Evolutionary conservation across 2,113 vertebrate genomes (phyloP).

Genomic region (Anarrhichthys ocellatus): DNA sequence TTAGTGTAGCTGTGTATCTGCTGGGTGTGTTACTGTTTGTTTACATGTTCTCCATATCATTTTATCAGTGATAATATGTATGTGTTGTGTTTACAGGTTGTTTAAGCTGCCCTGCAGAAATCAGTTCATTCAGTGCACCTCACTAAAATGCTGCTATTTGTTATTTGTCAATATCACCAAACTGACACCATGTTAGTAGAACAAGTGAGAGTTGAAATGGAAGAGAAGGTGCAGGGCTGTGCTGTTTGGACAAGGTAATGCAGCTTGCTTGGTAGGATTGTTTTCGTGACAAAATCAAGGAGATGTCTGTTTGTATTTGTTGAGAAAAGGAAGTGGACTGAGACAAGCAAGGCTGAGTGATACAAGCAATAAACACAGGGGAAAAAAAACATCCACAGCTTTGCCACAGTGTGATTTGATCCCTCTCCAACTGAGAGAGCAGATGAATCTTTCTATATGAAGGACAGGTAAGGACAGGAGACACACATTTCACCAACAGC

Average conservation of each 20-base stretch:
- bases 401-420: constrained; percentile 29
- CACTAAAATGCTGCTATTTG: constrained; percentile 19
- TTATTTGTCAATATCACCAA: constrained; percentile 5
- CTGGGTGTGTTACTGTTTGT: neutral
- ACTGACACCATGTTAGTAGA: constrained; percentile 3
- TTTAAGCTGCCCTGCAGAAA: neutral
- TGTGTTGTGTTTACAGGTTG: neutral
- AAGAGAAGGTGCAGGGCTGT: neutral
- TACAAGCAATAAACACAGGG: constrained; percentile 30
- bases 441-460: constrained; percentile 28
- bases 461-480: constrained; percentile 35
- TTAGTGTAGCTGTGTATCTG: too few species aligned
- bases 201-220: constrained; percentile 4
- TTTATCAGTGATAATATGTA: neutral
- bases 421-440: constrained; percentile 22
- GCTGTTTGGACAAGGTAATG: constrained; percentile 38
- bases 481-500: constrained; percentile 34
- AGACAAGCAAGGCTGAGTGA: constrained; percentile 24
- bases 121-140: neutral
- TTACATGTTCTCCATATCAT: neutral
- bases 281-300: constrained; percentile 35
- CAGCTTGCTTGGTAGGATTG: constrained; percentile 9
- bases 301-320: constrained; percentile 42
- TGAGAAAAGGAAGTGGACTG: constrained; percentile 21
- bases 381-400: constrained; percentile 22